Base-by-base conservation (phyloP, 1,140 invertebrate species). In the Apis cerana region DNA sequence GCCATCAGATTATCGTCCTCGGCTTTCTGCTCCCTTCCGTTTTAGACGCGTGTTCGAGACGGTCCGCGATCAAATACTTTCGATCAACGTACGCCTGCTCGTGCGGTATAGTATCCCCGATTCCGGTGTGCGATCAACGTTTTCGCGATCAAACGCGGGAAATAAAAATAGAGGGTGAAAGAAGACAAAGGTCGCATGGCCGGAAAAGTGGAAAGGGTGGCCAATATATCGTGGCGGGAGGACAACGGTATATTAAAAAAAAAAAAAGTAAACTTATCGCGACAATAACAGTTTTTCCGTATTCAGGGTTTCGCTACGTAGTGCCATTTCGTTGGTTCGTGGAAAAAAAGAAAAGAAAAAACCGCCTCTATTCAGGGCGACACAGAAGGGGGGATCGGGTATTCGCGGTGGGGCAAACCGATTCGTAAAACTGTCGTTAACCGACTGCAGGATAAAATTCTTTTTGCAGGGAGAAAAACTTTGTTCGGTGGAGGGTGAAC, bases 341-440 rank as follows among this genome's bases (percentile, higher is more conserved):
- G 33, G 4, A 43, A 43, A 43, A 43, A 43, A 7, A 43, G 5
- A 43, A 43, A 43, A 7, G 33, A 88, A 88, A 79, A 84, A 87
- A 80, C 67, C 76, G 75, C 48, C 64, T 86, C 76, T 65, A 87
- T 87, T 83, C 61, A 75, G 80, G 62, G 11, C 17, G 17, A 68
- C 21, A 10, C 17, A 43, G 33, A 43, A 43, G 33, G 33, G 33
- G 54, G 17, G 15, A 33, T 11, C n/a, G 43, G 78, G 52, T 58
- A 52, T 19, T 74, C 71, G 48, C 10, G 80, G 83, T 43, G 71
- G 58, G 52, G 58, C 61, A 75, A 70, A 61, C 43, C 77, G 85
- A 77, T 75, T 78, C 77, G 82, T 87, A 59, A 87, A 87, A 87
- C 74, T 87, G 77, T 68, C 85, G 82, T 87, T 87, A 87, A 83